phyloP scores from a whole-genome alignment of 2,113 vertebrate genomes.

The Tretioscincus oriximinensis region DNA sequence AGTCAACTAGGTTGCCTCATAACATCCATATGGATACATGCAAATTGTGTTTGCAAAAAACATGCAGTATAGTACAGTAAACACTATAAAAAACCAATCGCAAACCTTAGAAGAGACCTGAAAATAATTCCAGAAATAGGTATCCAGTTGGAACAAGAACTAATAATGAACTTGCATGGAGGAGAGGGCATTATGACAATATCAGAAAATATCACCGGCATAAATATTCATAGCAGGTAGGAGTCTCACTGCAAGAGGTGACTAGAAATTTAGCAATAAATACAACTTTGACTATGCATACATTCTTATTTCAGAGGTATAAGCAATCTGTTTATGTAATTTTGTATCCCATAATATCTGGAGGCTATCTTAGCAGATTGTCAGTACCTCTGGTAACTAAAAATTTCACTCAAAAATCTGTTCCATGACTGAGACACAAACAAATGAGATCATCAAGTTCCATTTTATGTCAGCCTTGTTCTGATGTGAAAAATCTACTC shows the following conservation, averaged over 20 bases:
- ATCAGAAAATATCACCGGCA: slow-evolving; percentile 34
- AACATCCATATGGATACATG: slow-evolving; percentile 52
- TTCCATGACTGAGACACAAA: slow-evolving; percentile 35
- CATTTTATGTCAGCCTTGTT: slow-evolving; percentile 21
- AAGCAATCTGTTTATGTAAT: background rate
- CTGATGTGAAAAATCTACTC: slow-evolving; percentile 1
- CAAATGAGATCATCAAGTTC: slow-evolving; percentile 7
- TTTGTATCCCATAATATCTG: background rate
- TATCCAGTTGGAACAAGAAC: slow-evolving; percentile 17
- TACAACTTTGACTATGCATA: slow-evolving; percentile 23
- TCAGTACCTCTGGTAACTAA: slow-evolving; percentile 28
- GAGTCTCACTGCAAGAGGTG: background rate
- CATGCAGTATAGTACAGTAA: slow-evolving; percentile 47
- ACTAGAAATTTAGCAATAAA: no score
- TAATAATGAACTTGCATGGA: slow-evolving; percentile 29
- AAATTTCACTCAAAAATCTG: slow-evolving; percentile 20
- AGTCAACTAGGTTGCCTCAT: slow-evolving; percentile 29
- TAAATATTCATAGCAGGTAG: slow-evolving; percentile 44
- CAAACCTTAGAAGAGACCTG: slow-evolving; percentile 36
- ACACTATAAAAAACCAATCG: slow-evolving; percentile 46
- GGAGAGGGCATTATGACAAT: slow-evolving; percentile 8
- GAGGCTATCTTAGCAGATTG: slow-evolving; percentile 24
- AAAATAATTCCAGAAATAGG: slow-evolving; percentile 25
- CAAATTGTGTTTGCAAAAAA: slow-evolving; percentile 39
- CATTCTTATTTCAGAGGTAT: slow-evolving; percentile 26